phyloP scores from a whole-genome alignment of 1,140 invertebrate genomes.

The Acromyrmex heyeri region DNA sequence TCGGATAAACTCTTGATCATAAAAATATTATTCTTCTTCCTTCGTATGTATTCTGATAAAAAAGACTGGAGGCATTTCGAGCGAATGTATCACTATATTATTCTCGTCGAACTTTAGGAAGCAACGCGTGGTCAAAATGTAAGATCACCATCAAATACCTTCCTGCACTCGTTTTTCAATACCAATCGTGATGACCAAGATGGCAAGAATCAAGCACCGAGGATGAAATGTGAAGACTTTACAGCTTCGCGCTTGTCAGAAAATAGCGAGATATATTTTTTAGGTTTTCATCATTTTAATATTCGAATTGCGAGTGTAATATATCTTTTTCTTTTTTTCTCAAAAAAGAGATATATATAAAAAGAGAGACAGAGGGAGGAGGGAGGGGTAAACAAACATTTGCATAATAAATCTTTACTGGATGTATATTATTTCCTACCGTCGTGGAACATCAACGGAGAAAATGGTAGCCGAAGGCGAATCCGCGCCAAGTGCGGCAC shows the following conservation, averaged over 20 bases:
- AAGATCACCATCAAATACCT: not conserved
- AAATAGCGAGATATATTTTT: constrained; percentile 6
- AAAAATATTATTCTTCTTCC: constrained; percentile 28
- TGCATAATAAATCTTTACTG: constrained; percentile 36
- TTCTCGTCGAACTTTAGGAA: constrained; percentile 10
- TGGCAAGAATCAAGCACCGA: not conserved
- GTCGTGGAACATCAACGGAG: not conserved
- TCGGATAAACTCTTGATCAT: constrained; percentile 25
- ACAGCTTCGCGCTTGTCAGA: not conserved
- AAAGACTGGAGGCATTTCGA: constrained; percentile 5
- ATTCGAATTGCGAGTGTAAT: not conserved
- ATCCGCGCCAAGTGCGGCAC: constrained; percentile 21
- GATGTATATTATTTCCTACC: constrained; percentile 44
- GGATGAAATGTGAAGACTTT: not conserved
- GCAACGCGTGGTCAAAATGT: not conserved
- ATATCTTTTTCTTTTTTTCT: too few species aligned
- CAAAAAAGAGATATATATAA: not conserved
- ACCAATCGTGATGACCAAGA: not conserved
- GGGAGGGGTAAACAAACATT: constrained; percentile 47
- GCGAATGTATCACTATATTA: not conserved
- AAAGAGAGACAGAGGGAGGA: not conserved
- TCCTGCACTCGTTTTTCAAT: not conserved
- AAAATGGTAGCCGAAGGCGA: constrained; percentile 15
- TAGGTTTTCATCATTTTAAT: constrained; percentile 11
- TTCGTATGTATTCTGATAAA: constrained; percentile 14